These are phyloP conservation scores for Epistrophella euchroma DNA, from an alignment of 2,888 invertebrate species.

Conservation along the genomic window DNA sequence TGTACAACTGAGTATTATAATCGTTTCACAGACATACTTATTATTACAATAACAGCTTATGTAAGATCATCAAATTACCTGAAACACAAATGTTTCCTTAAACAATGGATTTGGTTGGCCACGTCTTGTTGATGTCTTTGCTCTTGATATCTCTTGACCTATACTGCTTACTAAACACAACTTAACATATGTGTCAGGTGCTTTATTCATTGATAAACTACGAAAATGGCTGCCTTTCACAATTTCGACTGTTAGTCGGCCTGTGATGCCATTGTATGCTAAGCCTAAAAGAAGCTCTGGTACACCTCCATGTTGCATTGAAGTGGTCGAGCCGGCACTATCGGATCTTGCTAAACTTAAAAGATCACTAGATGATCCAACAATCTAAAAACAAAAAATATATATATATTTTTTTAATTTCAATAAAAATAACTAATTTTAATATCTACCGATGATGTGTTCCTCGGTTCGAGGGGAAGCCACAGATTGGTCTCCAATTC, in stretches of 20 bases:
- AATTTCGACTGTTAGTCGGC: constrained; percentile 95
- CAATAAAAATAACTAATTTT: neutral
- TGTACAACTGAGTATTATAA: no score
- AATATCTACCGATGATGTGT: constrained; percentile 85
- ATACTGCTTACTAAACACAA: constrained; percentile 95
- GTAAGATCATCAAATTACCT: constrained; percentile 85
- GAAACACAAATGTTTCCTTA: constrained; percentile 98
- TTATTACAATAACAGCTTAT: no score
- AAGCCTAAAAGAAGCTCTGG: constrained; percentile 95
- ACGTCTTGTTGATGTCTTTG: constrained; percentile 95
- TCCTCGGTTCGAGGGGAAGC: constrained; percentile 92
- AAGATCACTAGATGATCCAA: constrained; percentile 86
- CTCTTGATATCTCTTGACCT: constrained; percentile 96
- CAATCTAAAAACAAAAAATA: constrained; percentile 82
- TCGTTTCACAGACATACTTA: no score
- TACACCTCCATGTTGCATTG: constrained; percentile 94
- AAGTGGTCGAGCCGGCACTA: constrained; percentile 96
- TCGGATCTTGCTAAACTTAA: constrained; percentile 94
- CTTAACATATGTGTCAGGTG: constrained; percentile 97
- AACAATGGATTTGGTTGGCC: constrained; percentile 98
- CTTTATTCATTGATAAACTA: constrained; percentile 90
- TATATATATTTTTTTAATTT: neutral
- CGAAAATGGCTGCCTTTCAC: constrained; percentile 89
- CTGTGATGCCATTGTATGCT: constrained; percentile 96
- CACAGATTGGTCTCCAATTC: constrained; percentile 96